Base-by-base conservation (phyloP, 2,888 invertebrate species). In the Pheosia tremula region DNA sequence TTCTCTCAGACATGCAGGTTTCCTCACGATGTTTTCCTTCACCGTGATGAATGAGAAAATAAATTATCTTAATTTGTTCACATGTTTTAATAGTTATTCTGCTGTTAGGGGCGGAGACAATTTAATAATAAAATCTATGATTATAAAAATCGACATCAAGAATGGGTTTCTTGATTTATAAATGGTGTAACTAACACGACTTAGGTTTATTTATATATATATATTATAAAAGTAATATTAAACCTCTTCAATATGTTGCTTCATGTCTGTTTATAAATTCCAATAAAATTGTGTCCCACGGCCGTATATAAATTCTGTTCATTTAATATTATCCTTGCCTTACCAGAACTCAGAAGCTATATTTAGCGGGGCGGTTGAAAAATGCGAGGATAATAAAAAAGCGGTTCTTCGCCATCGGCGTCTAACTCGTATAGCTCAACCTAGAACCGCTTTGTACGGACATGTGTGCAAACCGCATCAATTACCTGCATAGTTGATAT, bases 361-460 rank as follows among this genome's bases (percentile, higher is more conserved):
- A 56, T 37, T 58, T 52, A 50, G 13, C 24, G 24, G 24, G 0
- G 56, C 24, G 37, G 56, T 4, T 45, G 13, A 45, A 56, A 56
- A 45, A 56, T 56, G 56, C 24, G 41, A 43, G 11, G 6, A 13
- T 24, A 13, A 56, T 45, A 56, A 56, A 24, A 56, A 56, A 56
- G 56, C 24, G 56, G 43, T 45, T 6, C 3, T 36, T 45, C 2
- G 36, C 41, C 45, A 56, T 45, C 10, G 56, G 41, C 56, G 5
- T 56, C 56, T 63, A 62, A 62, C 41, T 60, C 37, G 13, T 36
- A 61, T 13, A 11, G n/a, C 47, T 50, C 43, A 38, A 37, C 37
- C 24, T 56, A n/a, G 24, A 63, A 75, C 68, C 58, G 13, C 56
- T 69, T 52, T 61, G 58, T 62, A 67, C 41, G 64, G 62, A 43